Evolutionary conservation across 2,888 invertebrate species (phyloP), one percentile per base, ranked within the genome.

Genomic region (Leptinotarsa rubiginosa): DNA sequence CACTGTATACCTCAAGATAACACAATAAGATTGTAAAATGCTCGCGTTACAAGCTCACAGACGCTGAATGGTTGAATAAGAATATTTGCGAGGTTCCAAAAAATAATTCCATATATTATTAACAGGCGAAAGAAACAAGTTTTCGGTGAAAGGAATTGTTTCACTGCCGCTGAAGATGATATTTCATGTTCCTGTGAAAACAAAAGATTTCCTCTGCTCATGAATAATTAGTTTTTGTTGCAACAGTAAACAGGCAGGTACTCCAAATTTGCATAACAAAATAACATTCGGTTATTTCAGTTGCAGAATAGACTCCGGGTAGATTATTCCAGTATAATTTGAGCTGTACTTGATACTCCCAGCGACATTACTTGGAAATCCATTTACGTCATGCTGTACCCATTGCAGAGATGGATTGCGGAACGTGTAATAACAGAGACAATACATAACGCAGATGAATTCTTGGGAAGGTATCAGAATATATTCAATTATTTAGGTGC

Each of bases 41-140:
- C 82, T 84, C 84, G 82, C 79, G 84, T 86, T 85, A 86, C 86
- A 87, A 81, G 83, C 84, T 85, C 82, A 81, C 81, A 80, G 82
- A 81, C 81, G 80, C 81, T 79, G 82, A 83, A 84, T 83, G 82
- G 80, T 81, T 79, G 82, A 83, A 84, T 83, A 82, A 81, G 77
- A 80, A 83, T 84, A 85, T 86, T 86, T 85, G 85, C 84, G 83
- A 85, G 84, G 84, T 85, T 83, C 84, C 83, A 84, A 87, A 87
- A 87, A 87, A 87, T 87, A 87, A 87, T 85, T 84, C 85, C 85
- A 87, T 87, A 86, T 86, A 87, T 86, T 86, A 87, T 87, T 87
- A 86, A 87, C 83, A 84, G 83, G 81, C 83, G 83, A 83, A 85
- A 84, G 85, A 83, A 84, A 83, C 81, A 82, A 81, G 81, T 82